Conservation (phyloP, 1,140 invertebrate genomes). For the Saccostrea echinata region DNA sequence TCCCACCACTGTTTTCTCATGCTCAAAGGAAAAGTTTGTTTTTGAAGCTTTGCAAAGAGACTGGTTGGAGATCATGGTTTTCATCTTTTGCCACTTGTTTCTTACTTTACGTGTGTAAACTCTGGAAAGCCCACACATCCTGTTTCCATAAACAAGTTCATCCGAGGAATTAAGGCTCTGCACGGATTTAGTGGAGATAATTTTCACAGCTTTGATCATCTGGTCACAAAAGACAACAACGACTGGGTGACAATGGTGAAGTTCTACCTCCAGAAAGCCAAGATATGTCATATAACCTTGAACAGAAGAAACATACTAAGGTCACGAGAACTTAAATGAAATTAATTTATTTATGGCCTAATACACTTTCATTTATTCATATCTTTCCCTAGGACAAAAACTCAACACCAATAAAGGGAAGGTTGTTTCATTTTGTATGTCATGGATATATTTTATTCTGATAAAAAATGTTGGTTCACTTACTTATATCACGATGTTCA, state of each 20-base stretch:
- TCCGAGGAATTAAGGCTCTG: background rate
- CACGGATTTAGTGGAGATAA: background rate
- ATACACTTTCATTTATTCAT: too few relatives aligned
- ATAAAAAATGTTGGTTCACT: background rate
- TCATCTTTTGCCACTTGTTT: conserved; percentile 10
- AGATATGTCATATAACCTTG: conserved; percentile 6
- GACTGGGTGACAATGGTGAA: conserved; percentile 6
- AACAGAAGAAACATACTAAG: background rate
- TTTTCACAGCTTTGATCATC: background rate
- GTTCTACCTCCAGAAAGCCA: background rate
- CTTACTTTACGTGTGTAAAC: background rate
- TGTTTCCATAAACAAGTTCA: background rate
- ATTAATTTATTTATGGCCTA: too few relatives aligned
- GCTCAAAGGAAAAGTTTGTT: background rate
- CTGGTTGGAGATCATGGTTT: background rate
- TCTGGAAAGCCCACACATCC: background rate
- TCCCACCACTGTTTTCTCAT: background rate
- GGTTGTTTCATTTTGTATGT: too few relatives aligned
- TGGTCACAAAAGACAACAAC: conserved; percentile 1
- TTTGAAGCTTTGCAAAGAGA: background rate
- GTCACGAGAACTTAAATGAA: too few relatives aligned
- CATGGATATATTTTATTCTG: background rate
- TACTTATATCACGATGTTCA: background rate
- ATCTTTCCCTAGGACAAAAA: too few relatives aligned
- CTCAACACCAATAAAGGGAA: too few relatives aligned